phyloP scores from a whole-genome alignment of 2,113 vertebrate genomes.

The Dendrocopos noguchii region DNA sequence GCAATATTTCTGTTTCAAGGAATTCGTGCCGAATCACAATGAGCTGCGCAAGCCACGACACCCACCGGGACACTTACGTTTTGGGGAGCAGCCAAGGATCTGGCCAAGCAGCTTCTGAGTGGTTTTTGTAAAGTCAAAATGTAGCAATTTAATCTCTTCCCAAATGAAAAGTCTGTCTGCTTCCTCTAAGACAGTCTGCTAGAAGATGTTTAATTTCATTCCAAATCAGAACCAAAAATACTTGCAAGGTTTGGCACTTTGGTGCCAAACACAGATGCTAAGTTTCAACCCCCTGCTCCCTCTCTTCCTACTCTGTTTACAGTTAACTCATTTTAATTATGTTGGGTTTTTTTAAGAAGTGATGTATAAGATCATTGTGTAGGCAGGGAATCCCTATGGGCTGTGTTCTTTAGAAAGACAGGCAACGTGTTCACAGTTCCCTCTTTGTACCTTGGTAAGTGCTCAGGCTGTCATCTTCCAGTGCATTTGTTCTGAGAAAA shows the following conservation, averaged over 20 bases:
- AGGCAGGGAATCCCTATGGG: not conserved
- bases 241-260: not conserved
- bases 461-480: not conserved
- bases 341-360: not conserved
- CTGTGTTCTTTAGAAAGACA: not conserved
- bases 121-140: slow-evolving; percentile 7
- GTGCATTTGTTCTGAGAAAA: not conserved
- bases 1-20: not conserved
- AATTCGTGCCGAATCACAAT: not conserved
- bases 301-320: not conserved
- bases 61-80: not conserved
- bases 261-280: not conserved
- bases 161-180: not conserved
- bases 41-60: not conserved
- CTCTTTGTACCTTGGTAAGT: not conserved
- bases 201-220: not conserved
- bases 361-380: not conserved
- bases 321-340: not conserved
- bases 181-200: not conserved
- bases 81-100: slow-evolving; percentile 6
- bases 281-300: not conserved
- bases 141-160: not conserved
- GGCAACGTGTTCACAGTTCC: not conserved
- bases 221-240: not conserved
- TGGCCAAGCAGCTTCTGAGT: not conserved